Evolutionary conservation across 2,888 invertebrate genomes (phyloP), one percentile per base, ranked within the genome.

Genomic region (Lysandra bellargus): DNA sequence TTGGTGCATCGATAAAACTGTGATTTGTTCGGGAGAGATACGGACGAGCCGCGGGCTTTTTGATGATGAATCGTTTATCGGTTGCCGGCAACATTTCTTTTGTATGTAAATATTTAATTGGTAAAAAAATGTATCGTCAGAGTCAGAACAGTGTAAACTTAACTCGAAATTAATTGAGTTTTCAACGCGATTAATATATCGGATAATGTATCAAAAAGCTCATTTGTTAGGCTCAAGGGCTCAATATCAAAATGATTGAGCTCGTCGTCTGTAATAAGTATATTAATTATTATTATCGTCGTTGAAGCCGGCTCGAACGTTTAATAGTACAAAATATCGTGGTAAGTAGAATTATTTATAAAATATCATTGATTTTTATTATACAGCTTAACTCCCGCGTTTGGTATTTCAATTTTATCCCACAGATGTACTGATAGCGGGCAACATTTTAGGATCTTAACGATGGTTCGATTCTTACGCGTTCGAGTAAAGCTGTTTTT

Each of bases 21-120:
- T 93, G 93, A 94, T 94, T 94, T 93, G 93, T 93, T 92, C 92
- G 84, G 87, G 90, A 88, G 87, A 89, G 91, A 93, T 94, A 93
- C 89, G 89, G 87, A 84, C 85, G 86, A 83, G 91, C 91, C 92
- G 90, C 83, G 86, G 89, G 91, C 87, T 87, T 86, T 86, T 88
- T 88, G n/a, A n/a, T n/a, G n/a, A 87, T 88, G 90, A 90, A 90
- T 85, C 91, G 90, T 93, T 89, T 92, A 92, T 92, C 92, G 91
- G 92, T 88, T 87, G 91, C 88, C 92, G 93, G 93, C 89, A 87
- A 88, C 85, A 85, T 87, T 89, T 88, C 90, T 92, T 92, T 93
- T 91, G 90, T 91, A 90, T 91, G 90, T 90, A 90, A 92, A 93
- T 92, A 89, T 88, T 90, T 90, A 90, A 91, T 91, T 92, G 89